Percentiles rank a stretch among this genome's conserved stretches.
phyloP scores from a whole-genome alignment of 2,113 vertebrate species.

The Prunella fulvescens region DNA sequence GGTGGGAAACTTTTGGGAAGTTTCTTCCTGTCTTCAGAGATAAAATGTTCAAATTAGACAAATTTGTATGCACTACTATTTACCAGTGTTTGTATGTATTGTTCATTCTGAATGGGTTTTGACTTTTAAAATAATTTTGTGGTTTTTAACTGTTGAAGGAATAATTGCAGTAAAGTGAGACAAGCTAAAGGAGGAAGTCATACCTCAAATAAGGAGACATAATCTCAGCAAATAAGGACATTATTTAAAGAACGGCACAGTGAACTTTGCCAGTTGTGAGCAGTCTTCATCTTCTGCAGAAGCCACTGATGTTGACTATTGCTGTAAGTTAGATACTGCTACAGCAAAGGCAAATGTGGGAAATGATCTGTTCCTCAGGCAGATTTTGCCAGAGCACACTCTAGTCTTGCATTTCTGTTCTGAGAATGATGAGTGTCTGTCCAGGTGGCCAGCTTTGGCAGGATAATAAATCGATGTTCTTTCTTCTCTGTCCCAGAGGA shows the following conservation, averaged over 20 bases:
- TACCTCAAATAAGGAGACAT: not conserved
- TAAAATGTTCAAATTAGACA: not conserved
- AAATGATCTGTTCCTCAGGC: not conserved
- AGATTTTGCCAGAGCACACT: not conserved
- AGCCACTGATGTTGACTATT: not conserved
- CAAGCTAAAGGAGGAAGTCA: not conserved
- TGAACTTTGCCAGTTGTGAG: not conserved
- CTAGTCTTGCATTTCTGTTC: not conserved
- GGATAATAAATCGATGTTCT: not conserved
- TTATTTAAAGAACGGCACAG: not conserved
- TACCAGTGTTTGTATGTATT: not conserved
- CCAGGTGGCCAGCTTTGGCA: not conserved
- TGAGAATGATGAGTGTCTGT: not conserved
- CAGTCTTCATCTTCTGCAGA: not conserved
- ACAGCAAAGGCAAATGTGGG: not conserved
- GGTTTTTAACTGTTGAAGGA: not conserved
- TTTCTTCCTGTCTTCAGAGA: not conserved
- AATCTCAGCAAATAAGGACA: not conserved
- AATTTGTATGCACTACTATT: not conserved
- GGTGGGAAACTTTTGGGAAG: not conserved
- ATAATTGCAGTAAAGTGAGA: not conserved
- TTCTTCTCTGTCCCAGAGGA: slow-evolving; percentile 11
- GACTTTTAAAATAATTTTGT: not conserved
- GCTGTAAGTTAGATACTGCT: not conserved
- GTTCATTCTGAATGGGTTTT: not conserved